A percentile compares a stretch with the other conserved stretches of the same genome.
These are phyloP conservation scores for Chrysoperla carnea DNA, from an alignment of 1,140 invertebrate species.

Conservation along the genomic window DNA sequence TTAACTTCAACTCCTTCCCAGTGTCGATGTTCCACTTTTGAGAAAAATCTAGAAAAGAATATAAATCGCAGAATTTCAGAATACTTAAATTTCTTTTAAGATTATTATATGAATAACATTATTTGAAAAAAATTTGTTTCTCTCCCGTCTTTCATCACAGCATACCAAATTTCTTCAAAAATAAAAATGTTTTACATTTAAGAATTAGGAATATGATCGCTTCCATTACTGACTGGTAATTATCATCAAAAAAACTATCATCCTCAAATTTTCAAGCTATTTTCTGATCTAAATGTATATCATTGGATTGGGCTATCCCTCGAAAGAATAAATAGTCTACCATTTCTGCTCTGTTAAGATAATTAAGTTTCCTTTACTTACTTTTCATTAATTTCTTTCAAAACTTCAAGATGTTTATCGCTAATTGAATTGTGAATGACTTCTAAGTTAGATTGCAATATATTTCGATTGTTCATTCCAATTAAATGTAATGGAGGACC, in stretches of 20 bases:
- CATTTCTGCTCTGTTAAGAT: too few relatives aligned
- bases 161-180: too few relatives aligned
- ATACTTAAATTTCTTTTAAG: conserved; percentile 3
- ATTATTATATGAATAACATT: conserved; percentile 4
- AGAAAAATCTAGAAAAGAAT: conserved; percentile 22
- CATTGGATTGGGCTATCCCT: too few relatives aligned
- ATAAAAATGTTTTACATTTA: too few relatives aligned
- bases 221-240: too few relatives aligned
- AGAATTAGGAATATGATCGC: too few relatives aligned
- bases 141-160: too few relatives aligned
- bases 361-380: too few relatives aligned
- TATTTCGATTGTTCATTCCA: conserved; percentile 42
- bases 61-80: conserved; percentile 6
- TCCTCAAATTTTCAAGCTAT: too few relatives aligned
- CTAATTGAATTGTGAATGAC: conserved; percentile 36
- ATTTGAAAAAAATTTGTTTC: conserved; percentile 6
- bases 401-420: conserved; percentile 35
- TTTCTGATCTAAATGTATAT: too few relatives aligned
- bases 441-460: conserved; percentile 42
- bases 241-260: too few relatives aligned
- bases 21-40: conserved; percentile 19
- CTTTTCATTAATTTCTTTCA: conserved; percentile 40
- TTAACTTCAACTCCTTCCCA: conserved; percentile 30
- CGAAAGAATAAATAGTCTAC: too few relatives aligned
- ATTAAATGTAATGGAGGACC: conserved; percentile 43